phyloP scores from a whole-genome alignment of 2,113 vertebrate genomes.

The Tinamus guttatus region DNA sequence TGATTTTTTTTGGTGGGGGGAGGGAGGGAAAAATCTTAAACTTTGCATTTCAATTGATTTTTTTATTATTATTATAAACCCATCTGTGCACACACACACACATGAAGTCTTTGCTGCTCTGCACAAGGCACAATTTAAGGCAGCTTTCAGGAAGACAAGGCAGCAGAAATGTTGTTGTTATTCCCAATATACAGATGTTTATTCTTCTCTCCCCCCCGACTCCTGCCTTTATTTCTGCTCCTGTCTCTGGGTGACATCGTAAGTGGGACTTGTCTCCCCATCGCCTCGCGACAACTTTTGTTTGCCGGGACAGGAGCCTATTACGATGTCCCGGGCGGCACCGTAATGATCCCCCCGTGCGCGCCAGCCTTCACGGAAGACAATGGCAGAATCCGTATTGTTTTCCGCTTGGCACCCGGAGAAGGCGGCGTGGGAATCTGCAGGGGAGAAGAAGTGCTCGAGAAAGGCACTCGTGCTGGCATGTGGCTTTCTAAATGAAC shows the following conservation, averaged over 20 bases:
- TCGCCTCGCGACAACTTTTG: slow-evolving; percentile 76
- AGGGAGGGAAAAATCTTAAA: slow-evolving; percentile 14
- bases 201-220: slow-evolving; percentile 22
- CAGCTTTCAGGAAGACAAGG: slow-evolving; percentile 48
- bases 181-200: slow-evolving; percentile 75
- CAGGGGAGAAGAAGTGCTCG: neutral
- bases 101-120: slow-evolving; percentile 22
- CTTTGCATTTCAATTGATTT: slow-evolving; percentile 75
- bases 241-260: slow-evolving; percentile 79
- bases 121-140: slow-evolving; percentile 65
- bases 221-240: slow-evolving; percentile 62
- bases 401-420: slow-evolving; percentile 55
- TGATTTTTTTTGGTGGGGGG: slow-evolving; percentile 41
- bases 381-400: slow-evolving; percentile 61
- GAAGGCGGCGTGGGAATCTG: slow-evolving; percentile 68
- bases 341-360: slow-evolving; percentile 68
- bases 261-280: slow-evolving; percentile 79
- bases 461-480: slow-evolving; percentile 41
- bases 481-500: slow-evolving; percentile 50
- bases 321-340: slow-evolving; percentile 78
- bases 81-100: slow-evolving; percentile 55
- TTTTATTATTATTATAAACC: slow-evolving; percentile 63
- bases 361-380: slow-evolving; percentile 60
- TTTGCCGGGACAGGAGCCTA: slow-evolving; percentile 81
- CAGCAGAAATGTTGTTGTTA: slow-evolving; percentile 70